Evolutionary conservation across 2,797 vertebrate genomes (phyloP), one percentile per base, ranked within the genome.

Genomic region (Hapalemur alaotrensis): DNA sequence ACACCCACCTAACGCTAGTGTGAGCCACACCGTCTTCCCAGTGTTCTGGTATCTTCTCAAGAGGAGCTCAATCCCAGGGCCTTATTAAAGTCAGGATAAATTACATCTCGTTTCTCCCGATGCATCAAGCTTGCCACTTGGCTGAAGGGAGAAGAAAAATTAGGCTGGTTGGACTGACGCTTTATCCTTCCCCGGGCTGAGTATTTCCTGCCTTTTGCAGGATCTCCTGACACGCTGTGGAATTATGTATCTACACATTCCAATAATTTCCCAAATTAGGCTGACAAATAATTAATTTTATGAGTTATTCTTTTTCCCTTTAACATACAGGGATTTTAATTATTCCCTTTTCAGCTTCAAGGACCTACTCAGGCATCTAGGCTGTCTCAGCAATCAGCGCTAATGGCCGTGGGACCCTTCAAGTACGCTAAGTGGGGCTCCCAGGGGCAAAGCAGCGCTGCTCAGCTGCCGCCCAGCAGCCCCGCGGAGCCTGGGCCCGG

Each of bases 221-320:
- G 8, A 22, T 13, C 73, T 70, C 85, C 80, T 67, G 54, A 23
- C 3, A 2, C 20, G 32, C 20, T 43, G 57, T n/a, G n/a, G 18
- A 69, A 59, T 83, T 18, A 30, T 70, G 75, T 92, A 79, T 61
- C 57, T 32, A 32, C 18, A 76, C 20, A 15, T n/a, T n/a, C 52
- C 50, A 50, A 69, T 76, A 50, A 82, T 89, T 38, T 94, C 52
- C 41, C 35, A 91, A 73, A 85, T 94, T 54, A 93, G 73, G 43
- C 86, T 61, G 59, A 67, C 87, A 87, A 82, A 61, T 59, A 52
- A 59, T 70, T 96, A 83, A 91, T 89, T 91, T 79, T 54, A 75
- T 13, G 52, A 92, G n/a, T 81, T 89, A 91, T 57, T 79, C 76
- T 73, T 76, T 65, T 70, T 28, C 50, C 79, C 63, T 88, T 85